Evolutionary conservation across 2,888 invertebrate genomes (phyloP), one percentile per base, ranked within the genome.

Genomic region (Subacronicta megacephala): DNA sequence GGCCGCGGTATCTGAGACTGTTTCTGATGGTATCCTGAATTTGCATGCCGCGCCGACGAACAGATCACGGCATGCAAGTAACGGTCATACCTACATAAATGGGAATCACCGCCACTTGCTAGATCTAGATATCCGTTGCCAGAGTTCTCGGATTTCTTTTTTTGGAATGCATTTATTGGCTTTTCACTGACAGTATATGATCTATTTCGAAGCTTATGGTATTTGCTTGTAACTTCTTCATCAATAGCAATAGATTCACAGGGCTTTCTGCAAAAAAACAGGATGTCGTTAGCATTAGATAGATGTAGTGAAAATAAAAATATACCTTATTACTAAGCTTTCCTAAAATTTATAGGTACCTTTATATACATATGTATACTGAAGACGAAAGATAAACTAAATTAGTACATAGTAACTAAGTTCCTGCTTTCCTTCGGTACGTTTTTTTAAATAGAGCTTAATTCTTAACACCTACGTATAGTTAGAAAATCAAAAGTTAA

Each of bases 11-110:
- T 65, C 43, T 81, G 88, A 43, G 78, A 70, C 38, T 90, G 92
- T 71, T 92, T 90, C 67, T 92, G 92, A 72, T 94, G 94, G 72
- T 88, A 92, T 35, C 94, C 94, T 0, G 92, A 89, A 60, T 94
- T 87, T 1, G 93, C 93, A 65, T 94, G 94, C 12, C 90, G 84
- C 7, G 94, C 90, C 1, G 94, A 94, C 16, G 95, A 94, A 77
- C 95, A 96, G 64, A 96, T 95, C 41, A 95, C 95, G 40, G 96
- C 95, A 80, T 95, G 96, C 54, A 96, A 83, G 81, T 95, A 95
- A 55, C 96, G 93, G 79, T 96, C 96, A 78, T 96, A 96, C 55
- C 93, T 77, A 63, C 93, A 93, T 69, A 95, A 75, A 77, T 95
- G 87, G 7, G 95, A 95, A 59, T 95, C 95, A 12, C 95, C 95